Percentiles rank a stretch among this genome's conserved stretches.
Evolutionary conservation across 2,797 vertebrate species (phyloP).

Genomic region (Galagoides demidoff): DNA sequence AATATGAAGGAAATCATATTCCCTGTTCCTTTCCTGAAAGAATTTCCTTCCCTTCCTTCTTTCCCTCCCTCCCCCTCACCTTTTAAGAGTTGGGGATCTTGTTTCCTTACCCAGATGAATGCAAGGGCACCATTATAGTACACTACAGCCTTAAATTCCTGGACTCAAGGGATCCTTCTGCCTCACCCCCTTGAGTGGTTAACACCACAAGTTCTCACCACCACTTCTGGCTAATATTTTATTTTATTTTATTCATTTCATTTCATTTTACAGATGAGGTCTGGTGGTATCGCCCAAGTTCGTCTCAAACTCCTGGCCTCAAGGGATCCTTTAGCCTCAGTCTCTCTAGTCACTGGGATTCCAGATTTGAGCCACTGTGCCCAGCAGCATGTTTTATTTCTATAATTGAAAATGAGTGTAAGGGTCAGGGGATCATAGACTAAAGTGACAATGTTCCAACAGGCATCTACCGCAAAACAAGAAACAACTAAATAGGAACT

Average conservation of each 20-base stretch:
- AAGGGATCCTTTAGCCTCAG: background rate
- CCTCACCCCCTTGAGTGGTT: background rate
- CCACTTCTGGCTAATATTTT: background rate
- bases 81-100: background rate
- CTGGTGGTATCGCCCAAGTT: background rate
- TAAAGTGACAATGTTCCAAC: background rate
- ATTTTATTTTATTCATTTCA: background rate
- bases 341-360: background rate
- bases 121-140: background rate
- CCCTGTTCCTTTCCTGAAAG: background rate
- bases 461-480: slow-evolving; percentile 7
- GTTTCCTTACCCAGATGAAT: background rate
- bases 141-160: background rate
- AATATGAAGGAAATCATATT: slow-evolving; percentile 29
- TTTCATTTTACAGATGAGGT: background rate
- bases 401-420: background rate
- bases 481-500: background rate
- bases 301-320: background rate
- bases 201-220: background rate
- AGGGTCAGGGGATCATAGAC: background rate
- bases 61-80: no score
- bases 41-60: background rate
- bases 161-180: background rate
- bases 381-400: background rate
- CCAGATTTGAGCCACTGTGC: background rate